A percentile compares a stretch with the other conserved stretches of the same genome.
Conservation (phyloP, 2,113 vertebrate genomes). For the Tautogolabrus adspersus region DNA sequence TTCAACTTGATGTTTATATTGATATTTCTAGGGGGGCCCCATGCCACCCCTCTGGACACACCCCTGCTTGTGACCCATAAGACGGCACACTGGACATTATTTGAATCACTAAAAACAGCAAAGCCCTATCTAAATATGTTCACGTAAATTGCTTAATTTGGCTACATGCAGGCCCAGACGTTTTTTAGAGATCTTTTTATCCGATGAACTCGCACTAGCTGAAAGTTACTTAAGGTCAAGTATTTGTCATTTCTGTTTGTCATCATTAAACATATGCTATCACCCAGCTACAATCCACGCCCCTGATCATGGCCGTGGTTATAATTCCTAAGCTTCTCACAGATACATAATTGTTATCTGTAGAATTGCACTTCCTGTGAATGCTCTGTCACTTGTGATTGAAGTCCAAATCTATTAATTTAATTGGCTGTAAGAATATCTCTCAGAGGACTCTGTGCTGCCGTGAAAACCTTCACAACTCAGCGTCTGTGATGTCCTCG, state of each 20-base stretch:
- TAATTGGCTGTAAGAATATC: background rate
- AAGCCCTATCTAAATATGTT: no score
- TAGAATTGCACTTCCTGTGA: background rate
- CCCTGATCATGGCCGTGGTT: background rate
- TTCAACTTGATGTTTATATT: no score
- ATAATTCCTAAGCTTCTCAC: background rate
- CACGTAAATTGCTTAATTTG: no score
- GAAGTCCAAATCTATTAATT: background rate
- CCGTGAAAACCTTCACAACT: background rate
- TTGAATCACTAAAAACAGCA: no score
- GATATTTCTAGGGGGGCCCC: no score
- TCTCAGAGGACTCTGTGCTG: background rate
- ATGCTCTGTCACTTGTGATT: background rate
- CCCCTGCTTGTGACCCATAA: no score
- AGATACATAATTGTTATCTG: background rate
- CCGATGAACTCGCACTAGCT: background rate
- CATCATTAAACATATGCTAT: background rate
- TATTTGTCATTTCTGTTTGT: no score
- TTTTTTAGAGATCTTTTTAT: no score
- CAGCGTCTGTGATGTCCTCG: background rate
- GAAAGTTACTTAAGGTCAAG: background rate
- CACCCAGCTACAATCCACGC: background rate
- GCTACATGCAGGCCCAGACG: no score
- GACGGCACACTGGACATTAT: no score
- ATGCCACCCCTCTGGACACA: no score